These are phyloP conservation scores for Tapirus indicus DNA, from an alignment of 2,797 vertebrate genomes.

Conservation along the genomic window DNA sequence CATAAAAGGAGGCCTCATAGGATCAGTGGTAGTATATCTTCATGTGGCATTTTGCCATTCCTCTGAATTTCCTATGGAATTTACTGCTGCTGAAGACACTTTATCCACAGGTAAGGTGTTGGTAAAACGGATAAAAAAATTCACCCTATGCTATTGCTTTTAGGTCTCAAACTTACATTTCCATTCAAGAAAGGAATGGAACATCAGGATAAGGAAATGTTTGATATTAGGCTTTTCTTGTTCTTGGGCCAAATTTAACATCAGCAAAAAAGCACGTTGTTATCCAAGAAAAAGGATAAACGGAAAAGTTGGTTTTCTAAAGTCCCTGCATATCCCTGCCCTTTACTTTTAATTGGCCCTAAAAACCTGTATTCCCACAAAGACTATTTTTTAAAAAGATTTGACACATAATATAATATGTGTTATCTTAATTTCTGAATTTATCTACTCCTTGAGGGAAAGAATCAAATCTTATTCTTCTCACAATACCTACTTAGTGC, in stretches of 20 bases:
- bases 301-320: background rate
- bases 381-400: background rate
- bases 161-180: background rate
- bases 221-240: background rate
- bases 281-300: background rate
- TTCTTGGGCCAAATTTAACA: background rate
- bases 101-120: background rate
- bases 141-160: background rate
- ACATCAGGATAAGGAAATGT: background rate
- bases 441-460: background rate
- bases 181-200: background rate
- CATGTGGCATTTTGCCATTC: background rate
- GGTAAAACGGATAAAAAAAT: background rate
- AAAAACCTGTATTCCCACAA: background rate
- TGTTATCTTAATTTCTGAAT: background rate
- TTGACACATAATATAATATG: background rate
- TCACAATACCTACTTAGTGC: background rate
- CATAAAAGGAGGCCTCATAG: background rate
- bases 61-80: background rate
- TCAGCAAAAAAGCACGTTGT: background rate
- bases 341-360: background rate
- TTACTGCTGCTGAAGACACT: background rate
- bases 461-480: background rate
- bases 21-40: background rate
- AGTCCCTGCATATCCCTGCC: background rate